Evolutionary conservation across 2,888 invertebrate species (phyloP).

Genomic region (Mythimna loreyi): DNA sequence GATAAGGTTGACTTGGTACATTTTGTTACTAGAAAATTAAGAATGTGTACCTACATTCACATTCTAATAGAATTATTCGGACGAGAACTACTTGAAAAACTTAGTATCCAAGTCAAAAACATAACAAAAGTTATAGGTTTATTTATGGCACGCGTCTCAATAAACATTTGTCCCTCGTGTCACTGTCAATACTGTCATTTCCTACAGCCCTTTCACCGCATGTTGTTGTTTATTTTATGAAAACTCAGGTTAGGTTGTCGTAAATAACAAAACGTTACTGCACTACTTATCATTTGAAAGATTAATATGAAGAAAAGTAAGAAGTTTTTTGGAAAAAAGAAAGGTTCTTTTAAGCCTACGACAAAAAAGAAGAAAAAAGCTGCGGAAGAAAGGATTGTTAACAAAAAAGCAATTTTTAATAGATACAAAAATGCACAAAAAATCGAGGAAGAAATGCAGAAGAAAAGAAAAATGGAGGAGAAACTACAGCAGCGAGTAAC

Average conservation of each 20-base stretch:
- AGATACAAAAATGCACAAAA: constrained; percentile 87
- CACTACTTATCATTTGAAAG: neutral
- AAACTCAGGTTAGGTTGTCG: neutral
- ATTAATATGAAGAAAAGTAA: constrained; percentile 78
- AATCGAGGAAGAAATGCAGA: constrained; percentile 85
- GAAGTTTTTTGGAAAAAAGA: constrained; percentile 75
- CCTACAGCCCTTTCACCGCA: too few species aligned
- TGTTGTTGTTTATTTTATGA: too few species aligned
- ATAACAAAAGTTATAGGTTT: too few species aligned
- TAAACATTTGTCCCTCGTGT: too few species aligned
- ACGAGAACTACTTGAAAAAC: too few species aligned
- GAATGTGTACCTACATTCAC: too few species aligned
- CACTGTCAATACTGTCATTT: too few species aligned
- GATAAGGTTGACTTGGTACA: too few species aligned
- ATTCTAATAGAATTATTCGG: too few species aligned
- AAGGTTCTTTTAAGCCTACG: constrained; percentile 68
- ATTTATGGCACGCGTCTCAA: too few species aligned
- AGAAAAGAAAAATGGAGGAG: constrained; percentile 81
- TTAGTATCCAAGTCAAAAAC: too few species aligned
- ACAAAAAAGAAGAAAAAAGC: constrained; percentile 76
- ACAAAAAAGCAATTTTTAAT: constrained; percentile 87
- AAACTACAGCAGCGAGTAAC: constrained; percentile 77
- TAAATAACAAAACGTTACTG: neutral
- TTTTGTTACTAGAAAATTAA: too few species aligned
- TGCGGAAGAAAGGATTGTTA: constrained; percentile 73